These are phyloP conservation scores for Dendrolimus pini DNA, from an alignment of 2,888 invertebrate species.

Conservation along the genomic window DNA sequence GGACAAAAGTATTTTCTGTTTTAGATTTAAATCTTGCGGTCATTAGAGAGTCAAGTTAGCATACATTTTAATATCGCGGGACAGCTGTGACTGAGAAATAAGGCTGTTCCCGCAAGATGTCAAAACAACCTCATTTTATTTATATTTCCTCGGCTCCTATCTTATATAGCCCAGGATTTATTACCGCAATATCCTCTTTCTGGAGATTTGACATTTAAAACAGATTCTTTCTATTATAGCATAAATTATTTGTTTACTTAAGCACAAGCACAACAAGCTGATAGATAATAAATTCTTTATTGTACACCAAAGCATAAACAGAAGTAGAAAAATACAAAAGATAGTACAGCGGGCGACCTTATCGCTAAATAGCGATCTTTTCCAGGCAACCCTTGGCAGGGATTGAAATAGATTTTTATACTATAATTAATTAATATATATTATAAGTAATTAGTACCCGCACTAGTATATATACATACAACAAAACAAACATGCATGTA, in stretches of 20 bases:
- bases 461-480: no score
- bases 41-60: conserved; percentile 57
- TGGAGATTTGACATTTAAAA: conserved; percentile 33
- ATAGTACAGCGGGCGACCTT: no score
- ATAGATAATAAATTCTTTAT: no score
- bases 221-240: conserved; percentile 26
- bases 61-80: conserved; percentile 61
- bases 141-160: conserved; percentile 41
- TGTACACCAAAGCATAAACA: no score
- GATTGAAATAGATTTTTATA: no score
- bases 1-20: conserved; percentile 36
- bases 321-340: no score
- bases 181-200: conserved; percentile 46
- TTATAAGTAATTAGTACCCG: no score
- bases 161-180: conserved; percentile 43
- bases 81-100: conserved; percentile 44
- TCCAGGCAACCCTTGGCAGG: no score
- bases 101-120: conserved; percentile 38
- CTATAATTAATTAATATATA: no score
- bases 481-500: no score
- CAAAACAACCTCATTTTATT: conserved; percentile 52
- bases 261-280: no score
- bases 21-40: conserved; percentile 55
- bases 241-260: conserved; percentile 10
- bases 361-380: no score